These are phyloP conservation scores for Microtus oregoni DNA, from an alignment of 2,113 vertebrate species.

Conservation along the genomic window DNA sequence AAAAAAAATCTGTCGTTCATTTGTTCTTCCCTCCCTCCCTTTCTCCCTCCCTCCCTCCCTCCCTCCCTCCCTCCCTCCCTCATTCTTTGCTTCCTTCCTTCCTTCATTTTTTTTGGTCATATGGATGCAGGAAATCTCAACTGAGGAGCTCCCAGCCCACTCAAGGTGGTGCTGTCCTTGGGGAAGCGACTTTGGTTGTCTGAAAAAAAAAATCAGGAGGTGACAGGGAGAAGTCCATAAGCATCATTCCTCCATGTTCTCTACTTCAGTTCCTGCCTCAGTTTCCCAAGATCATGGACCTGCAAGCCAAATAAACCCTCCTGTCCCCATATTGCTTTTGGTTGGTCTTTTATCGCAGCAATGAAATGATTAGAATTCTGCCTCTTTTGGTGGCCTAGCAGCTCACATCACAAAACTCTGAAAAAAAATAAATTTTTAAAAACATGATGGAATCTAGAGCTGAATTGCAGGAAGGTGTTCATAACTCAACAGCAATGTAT, in stretches of 20 bases:
- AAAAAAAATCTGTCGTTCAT: background rate
- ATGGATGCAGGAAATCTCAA: background rate
- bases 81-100: too few species aligned
- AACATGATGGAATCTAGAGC: too few species aligned
- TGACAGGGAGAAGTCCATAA: background rate
- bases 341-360: background rate
- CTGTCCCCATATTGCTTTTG: background rate
- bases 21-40: rapidly evolving
- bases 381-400: background rate
- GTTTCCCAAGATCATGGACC: background rate
- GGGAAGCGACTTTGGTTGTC: background rate
- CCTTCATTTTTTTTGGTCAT: background rate
- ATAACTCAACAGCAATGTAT: background rate
- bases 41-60: rapidly evolving
- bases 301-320: background rate
- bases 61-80: too few species aligned
- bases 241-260: background rate
- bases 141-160: background rate
- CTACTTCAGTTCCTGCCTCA: background rate
- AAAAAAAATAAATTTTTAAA: background rate
- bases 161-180: background rate
- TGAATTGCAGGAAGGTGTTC: background rate
- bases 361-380: background rate
- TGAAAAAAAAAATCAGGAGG: background rate
- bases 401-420: background rate